Evolutionary conservation across 1,140 invertebrate species (phyloP).

Genomic region (Drosophila asahinai): DNA sequence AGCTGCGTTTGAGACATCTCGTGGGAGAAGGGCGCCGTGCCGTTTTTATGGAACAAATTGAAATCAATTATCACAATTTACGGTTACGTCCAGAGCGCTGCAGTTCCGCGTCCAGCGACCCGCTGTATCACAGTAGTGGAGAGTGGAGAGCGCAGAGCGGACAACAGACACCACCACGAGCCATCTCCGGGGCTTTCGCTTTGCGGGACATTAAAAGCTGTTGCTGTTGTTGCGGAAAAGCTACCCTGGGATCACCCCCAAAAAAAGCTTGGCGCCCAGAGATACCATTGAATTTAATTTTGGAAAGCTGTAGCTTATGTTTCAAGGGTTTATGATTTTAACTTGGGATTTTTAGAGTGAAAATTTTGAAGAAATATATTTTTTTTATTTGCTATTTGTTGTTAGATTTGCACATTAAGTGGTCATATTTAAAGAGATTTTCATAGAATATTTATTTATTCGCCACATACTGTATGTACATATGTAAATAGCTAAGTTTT

Average conservation of each 20-base stretch:
- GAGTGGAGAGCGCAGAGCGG: conserved; percentile 13
- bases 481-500: no score
- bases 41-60: conserved; percentile 45
- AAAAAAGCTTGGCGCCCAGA: conserved; percentile 26
- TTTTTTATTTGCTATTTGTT: no score
- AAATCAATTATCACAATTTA: conserved; percentile 62
- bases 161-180: conserved; percentile 16
- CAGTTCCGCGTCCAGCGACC: conserved; percentile 35
- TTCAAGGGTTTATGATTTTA: background rate
- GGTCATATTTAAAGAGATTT: background rate
- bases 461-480: no score
- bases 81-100: conserved; percentile 5
- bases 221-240: conserved; percentile 27
- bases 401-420: background rate
- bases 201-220: conserved; percentile 69
- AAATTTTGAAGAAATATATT: background rate
- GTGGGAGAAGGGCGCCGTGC: conserved; percentile 1
- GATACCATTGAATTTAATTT: background rate
- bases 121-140: conserved; percentile 5
- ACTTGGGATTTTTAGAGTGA: background rate
- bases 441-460: no score
- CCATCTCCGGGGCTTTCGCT: conserved; percentile 35
- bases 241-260: conserved; percentile 19
- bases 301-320: conserved; percentile 2
- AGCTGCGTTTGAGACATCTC: conserved; percentile 52